phyloP scores from a whole-genome alignment of 2,888 invertebrate species.

The Hyalella azteca region DNA sequence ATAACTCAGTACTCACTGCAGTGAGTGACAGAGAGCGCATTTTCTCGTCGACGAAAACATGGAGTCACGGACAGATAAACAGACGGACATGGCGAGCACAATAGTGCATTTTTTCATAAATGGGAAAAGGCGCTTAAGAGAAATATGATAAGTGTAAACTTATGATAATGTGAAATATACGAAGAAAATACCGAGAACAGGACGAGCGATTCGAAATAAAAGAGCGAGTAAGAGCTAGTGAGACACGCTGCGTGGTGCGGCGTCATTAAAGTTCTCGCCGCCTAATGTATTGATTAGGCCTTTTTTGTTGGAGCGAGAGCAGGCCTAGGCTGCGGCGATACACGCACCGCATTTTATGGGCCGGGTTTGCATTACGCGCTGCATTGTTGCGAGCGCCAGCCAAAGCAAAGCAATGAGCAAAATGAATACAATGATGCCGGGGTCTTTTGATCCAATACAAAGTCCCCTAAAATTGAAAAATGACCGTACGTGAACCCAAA shows the following conservation, averaged over 20 bases:
- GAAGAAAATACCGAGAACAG: neutral
- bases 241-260: neutral
- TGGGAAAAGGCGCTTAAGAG: no score
- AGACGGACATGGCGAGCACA: no score
- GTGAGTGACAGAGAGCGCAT: no score
- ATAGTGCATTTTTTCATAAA: no score
- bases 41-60: no score
- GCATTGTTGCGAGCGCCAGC: constrained; percentile 31
- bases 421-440: constrained; percentile 30
- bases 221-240: neutral
- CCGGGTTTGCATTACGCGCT: constrained; percentile 18
- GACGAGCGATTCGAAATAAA: no score
- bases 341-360: constrained; percentile 12
- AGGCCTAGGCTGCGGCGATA: neutral
- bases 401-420: constrained; percentile 35
- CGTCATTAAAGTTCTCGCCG: constrained; percentile 2
- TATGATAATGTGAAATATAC: no score
- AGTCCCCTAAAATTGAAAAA: constrained; percentile 27
- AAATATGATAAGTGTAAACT: neutral
- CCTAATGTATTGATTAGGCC: constrained; percentile 37
- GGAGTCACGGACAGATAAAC: no score
- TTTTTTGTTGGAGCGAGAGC: neutral
- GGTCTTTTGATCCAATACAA: constrained; percentile 32
- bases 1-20: no score
- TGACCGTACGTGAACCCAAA: constrained; percentile 6